Evolutionary conservation across 2,797 vertebrate genomes (phyloP), one percentile per base, ranked within the genome.

Genomic region (Manis crassicaudata): DNA sequence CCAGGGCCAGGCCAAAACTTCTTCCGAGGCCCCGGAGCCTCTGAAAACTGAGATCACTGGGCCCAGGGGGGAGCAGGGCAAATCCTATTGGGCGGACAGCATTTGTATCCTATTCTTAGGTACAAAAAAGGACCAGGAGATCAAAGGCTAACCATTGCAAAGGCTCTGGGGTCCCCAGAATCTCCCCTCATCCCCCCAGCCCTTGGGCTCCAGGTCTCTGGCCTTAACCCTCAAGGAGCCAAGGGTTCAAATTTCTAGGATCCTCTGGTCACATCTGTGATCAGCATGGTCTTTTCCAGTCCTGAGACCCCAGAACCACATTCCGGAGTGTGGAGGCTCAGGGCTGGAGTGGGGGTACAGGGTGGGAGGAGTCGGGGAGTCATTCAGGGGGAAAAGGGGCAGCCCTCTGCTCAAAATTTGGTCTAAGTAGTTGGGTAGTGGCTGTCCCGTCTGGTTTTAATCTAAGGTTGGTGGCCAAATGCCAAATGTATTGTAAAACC

Each of bases 401-500:
- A 84, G 21, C 88, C 82, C 88, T 27, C 40, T 25, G 68, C 62
- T 97, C 90, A 76, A 90, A 95, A 50, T 63, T 46, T 68, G n/a
- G 95, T 97, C 97, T 94, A 8, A 12, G 95, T 62, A 97, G 95
- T 86, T 92, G 83, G 83, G 72, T 68, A 0, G 58, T 63, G 86
- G 91, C 95, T 97, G 97, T 37, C 91, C 8, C 0, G 96, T 97
- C 98, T 98, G 98, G 84, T 98, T 98, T 90, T 97, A 97, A 98
- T 98, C 98, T 97, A 90, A 97, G 98, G 96, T 95, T 8, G 87
- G 97, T 98, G 98, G 98, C 97, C 94, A 96, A 76, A 92, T 35
- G 98, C 98, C 98, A 98, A 96, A 90, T 97, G 97, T 96, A 97
- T 95, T 96, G 98, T 96, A 98, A 98, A 98, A 96, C 97, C 97